Evolutionary conservation across 2,888 invertebrate genomes (phyloP).

Genomic region (Portevinia maculata): DNA sequence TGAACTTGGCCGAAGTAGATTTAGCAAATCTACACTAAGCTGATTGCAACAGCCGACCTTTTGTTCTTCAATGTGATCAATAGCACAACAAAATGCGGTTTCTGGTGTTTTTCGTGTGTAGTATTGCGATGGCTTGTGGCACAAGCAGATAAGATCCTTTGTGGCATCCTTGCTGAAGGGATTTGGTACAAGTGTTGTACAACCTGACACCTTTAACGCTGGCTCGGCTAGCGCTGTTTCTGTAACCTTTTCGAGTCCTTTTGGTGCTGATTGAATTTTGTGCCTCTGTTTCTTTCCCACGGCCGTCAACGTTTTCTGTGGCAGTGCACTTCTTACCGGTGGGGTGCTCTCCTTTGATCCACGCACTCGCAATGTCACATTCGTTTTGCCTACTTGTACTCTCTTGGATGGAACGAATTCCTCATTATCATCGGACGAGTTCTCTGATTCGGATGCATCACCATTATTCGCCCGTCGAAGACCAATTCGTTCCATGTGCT

Average conservation of each 20-base stretch:
- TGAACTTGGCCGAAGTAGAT: conserved; percentile 88
- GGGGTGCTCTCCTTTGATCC: conserved; percentile 75
- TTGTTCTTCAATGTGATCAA: conserved; percentile 89
- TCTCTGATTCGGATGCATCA: conserved; percentile 79
- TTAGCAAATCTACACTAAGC: conserved; percentile 84
- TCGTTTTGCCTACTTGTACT: conserved; percentile 81
- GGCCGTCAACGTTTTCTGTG: conserved; percentile 19
- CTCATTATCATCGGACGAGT: conserved; percentile 81
- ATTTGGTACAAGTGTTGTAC: conserved; percentile 65
- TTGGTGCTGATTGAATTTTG: conserved; percentile 38
- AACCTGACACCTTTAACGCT: conserved; percentile 44
- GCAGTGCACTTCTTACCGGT: conserved; percentile 33
- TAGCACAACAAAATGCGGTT: conserved; percentile 86
- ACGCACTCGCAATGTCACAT: conserved; percentile 81
- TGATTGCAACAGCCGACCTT: conserved; percentile 92
- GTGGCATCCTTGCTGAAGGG: conserved; percentile 55
- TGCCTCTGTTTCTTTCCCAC: conserved; percentile 54
- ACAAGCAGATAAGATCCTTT: conserved; percentile 82
- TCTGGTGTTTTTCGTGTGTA: conserved; percentile 84
- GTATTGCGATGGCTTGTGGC: conserved; percentile 84
- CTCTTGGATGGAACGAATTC: conserved; percentile 81
- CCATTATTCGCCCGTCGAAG: conserved; percentile 78
- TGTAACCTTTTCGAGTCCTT: conserved; percentile 49
- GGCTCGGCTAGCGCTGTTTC: conserved; percentile 40
- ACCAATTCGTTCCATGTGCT: conserved; percentile 85